Evolutionary conservation across 1,140 invertebrate genomes (phyloP).

Genomic region (Hyles euphorbiae): DNA sequence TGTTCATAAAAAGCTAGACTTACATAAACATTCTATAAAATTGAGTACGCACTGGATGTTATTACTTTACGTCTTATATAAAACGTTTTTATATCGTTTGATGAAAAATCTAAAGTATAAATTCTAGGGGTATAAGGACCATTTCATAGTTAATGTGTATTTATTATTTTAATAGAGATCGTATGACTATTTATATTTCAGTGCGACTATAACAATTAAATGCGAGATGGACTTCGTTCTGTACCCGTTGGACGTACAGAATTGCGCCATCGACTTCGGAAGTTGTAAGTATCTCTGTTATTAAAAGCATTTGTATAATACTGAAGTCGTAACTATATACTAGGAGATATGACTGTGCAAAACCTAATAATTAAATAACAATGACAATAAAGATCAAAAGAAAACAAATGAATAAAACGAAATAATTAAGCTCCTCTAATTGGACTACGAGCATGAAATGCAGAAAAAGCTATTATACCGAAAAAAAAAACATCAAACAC

Average conservation of each 20-base stretch:
- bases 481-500: slow-evolving; percentile 1
- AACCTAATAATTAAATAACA: no score
- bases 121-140: no score
- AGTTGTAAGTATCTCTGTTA: slow-evolving; percentile 71
- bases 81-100: no score
- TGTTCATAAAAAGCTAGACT: no score
- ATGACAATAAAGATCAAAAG: not conserved
- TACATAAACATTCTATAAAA: no score
- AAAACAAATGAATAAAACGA: not conserved
- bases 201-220: slow-evolving; percentile 78
- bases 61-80: no score
- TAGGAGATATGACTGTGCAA: no score
- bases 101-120: no score
- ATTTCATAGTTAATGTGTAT: no score
- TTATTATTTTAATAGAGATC: not conserved
- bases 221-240: slow-evolving; percentile 79
- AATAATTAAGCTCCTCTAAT: not conserved
- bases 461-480: not conserved
- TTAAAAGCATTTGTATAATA: no score
- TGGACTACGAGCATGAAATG: not conserved
- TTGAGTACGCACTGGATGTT: no score
- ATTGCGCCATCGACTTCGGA: slow-evolving; percentile 78
- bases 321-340: no score
- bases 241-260: slow-evolving; percentile 78
- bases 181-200: slow-evolving; percentile 44